Evolutionary conservation across 2,797 vertebrate species (phyloP), one percentile per base, ranked within the genome.

Genomic region (Poeciliopsis infans): DNA sequence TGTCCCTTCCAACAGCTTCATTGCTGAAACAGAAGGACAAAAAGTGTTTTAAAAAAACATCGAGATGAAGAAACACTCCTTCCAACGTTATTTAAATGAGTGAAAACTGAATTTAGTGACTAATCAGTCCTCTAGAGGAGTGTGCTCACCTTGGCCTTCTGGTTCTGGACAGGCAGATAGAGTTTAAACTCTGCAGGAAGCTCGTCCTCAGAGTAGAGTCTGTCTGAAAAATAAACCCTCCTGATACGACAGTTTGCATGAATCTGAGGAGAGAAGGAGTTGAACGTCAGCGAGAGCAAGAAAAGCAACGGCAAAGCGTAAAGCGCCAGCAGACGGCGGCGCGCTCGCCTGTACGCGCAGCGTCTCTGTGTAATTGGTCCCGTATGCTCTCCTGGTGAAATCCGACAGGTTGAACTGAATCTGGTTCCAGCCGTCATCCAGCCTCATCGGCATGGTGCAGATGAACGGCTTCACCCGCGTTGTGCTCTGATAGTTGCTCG

Each of bases 381-480:
- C 98, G 0, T 99, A 99, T 0, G 98, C 98, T 2, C 97, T 96
- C 41, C 97, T 96, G 0, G 98, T 99, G 93, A 99, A 99, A 85
- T 99, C 98, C 0, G 97, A 97, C 68, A 99, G 93, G 93, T 99
- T 99, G 91, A 99, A 98, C 93, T 99, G 98, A 78, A 99, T 99
- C 92, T 99, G 98, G 94, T 99, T 99, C 98, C 98, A 99, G 92
- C 98, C 98, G 0, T 99, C 97, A 0, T 99, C 98, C 79, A 99
- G 95, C 55, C 97, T 92, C 97, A 99, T 99, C 36, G 98, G 98
- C 98, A 99, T 99, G 55, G 98, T 99, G 83, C 98, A 99, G 94
- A 98, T 98, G 92, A 99, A 99, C 0, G 98, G 98, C 83, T 98
- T 99, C 83, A 99, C 98, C 0, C 98, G 95, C 0, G 98, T 99